Conservation (phyloP, 1,140 invertebrate species). For the Anastrepha obliqua region DNA sequence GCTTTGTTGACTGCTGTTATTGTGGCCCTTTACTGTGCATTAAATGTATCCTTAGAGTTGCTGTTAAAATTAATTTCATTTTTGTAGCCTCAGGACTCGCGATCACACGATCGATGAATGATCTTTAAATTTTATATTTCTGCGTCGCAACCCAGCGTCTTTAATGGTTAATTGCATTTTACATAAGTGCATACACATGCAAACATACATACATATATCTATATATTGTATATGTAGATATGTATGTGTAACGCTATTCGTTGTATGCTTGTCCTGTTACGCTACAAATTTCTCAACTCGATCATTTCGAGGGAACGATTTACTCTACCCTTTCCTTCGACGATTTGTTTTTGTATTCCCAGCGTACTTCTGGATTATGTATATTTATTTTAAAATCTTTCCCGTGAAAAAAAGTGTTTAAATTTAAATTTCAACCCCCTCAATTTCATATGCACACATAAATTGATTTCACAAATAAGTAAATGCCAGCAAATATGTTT, state of each 20-base stretch:
- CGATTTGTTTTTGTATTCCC: not conserved
- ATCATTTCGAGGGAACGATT: not conserved
- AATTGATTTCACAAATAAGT: constrained; percentile 18
- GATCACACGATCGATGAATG: constrained; percentile 5
- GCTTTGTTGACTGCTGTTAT: not conserved
- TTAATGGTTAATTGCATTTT: not conserved
- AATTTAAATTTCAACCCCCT: constrained; percentile 34
- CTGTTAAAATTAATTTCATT: constrained; percentile 18
- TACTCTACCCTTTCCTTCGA: not conserved
- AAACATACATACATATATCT: not conserved
- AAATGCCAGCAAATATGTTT: not conserved
- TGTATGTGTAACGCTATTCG: not conserved
- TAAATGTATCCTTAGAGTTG: not conserved
- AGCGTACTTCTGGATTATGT: not conserved
- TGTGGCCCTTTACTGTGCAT: not conserved
- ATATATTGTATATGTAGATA: not conserved
- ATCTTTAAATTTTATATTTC: constrained; percentile 7
- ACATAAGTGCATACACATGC: not conserved
- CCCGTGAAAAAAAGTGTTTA: not conserved
- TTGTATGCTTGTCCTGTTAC: not conserved
- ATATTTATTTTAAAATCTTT: constrained; percentile 21
- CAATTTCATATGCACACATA: constrained; percentile 24
- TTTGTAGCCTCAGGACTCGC: not conserved
- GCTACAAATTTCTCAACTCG: not conserved
- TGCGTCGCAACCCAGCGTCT: not conserved